A percentile compares a stretch with the other conserved stretches of the same genome.
Conservation (phyloP, 1,140 invertebrate species). For the Lucilia cuprina region DNA sequence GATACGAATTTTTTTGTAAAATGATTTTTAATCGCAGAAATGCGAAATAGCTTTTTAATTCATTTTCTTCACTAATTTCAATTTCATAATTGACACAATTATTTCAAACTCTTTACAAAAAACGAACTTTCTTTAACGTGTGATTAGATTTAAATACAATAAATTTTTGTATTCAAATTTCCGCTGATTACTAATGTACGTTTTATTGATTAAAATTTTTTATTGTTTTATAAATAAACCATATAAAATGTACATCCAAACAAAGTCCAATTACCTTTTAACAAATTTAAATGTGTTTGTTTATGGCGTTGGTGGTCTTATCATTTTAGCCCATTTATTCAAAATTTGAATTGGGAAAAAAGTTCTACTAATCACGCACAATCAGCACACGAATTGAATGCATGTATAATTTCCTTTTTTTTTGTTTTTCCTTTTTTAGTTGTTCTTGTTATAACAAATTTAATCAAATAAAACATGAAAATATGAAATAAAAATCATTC, state of each 20-base stretch:
- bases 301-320: neutral
- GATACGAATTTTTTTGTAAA: neutral
- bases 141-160: no score
- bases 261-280: neutral
- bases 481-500: neutral
- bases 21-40: neutral
- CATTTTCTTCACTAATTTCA: no score
- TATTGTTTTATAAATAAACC: neutral
- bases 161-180: no score
- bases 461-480: neutral
- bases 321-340: conserved; percentile 5
- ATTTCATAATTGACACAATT: no score
- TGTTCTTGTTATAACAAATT: neutral
- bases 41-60: no score
- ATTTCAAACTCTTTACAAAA: no score
- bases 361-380: neutral
- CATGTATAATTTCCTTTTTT: neutral
- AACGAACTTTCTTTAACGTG: no score
- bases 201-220: neutral
- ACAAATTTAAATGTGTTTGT: neutral
- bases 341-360: neutral
- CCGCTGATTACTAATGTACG: no score
- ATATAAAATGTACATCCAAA: neutral
- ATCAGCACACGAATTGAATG: neutral
- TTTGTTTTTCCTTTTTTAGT: no score